A percentile compares a stretch with the other conserved stretches of the same genome.
Conservation (phyloP, 2,888 invertebrate genomes). For the Spisula solida region DNA sequence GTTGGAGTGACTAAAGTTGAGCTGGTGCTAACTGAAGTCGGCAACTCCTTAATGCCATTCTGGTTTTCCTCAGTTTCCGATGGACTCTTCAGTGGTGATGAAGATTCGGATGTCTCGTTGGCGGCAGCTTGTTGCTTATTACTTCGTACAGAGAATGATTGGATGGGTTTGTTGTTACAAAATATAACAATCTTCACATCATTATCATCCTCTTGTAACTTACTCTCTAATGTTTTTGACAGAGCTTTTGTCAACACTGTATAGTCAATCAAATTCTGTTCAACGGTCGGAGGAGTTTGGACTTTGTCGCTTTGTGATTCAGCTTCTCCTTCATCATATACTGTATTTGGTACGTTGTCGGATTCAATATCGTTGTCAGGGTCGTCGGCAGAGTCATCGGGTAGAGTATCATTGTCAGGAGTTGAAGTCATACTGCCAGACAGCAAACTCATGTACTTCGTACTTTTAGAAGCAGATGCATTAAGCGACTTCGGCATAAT, state of each 20-base stretch:
- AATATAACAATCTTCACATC: slow-evolving; percentile 64
- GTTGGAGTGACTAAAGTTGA: no score
- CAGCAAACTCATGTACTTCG: background rate
- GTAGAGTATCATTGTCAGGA: background rate
- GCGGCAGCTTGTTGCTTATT: background rate
- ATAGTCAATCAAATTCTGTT: slow-evolving; percentile 52
- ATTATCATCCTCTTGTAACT: slow-evolving; percentile 43
- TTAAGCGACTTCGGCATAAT: background rate
- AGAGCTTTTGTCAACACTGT: slow-evolving; percentile 57
- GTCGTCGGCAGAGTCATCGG: background rate
- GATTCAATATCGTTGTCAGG: background rate
- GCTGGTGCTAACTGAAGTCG: no score
- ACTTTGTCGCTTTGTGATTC: background rate
- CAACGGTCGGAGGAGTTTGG: background rate
- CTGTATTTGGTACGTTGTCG: background rate
- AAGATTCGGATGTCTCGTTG: background rate
- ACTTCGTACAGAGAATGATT: slow-evolving; percentile 60
- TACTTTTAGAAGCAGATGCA: no score
- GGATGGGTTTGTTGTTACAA: slow-evolving; percentile 60
- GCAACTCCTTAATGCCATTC: no score
- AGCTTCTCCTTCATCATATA: background rate
- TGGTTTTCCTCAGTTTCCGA: no score
- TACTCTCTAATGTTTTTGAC: slow-evolving; percentile 49
- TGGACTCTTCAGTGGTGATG: background rate
- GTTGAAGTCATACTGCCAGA: background rate